Percentiles rank a stretch among this genome's conserved stretches.
phyloP scores from a whole-genome alignment of 2,113 vertebrate species.

The Irena cyanogastra region DNA sequence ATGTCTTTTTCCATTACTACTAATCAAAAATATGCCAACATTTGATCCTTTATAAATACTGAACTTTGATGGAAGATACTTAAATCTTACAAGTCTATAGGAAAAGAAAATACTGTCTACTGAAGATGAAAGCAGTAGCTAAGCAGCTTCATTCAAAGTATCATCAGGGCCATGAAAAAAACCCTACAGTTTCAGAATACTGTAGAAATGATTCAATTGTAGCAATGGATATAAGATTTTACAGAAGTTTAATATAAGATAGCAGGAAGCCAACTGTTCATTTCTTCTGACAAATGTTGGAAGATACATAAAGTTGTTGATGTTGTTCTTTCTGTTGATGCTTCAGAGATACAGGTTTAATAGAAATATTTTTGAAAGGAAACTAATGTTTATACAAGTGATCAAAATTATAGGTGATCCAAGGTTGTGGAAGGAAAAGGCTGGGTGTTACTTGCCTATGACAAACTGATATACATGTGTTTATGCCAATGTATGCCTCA shows the following conservation, averaged over 20 bases:
- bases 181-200: not conserved
- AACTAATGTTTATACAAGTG: not conserved
- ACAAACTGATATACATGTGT: not conserved
- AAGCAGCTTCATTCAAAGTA: not conserved
- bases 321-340: not conserved
- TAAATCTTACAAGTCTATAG: not conserved
- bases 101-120: not conserved
- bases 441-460: not conserved
- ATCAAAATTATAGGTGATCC: not conserved
- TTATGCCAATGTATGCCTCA: not conserved
- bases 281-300: not conserved
- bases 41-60: not conserved
- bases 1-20: not conserved
- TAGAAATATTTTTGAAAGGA: not conserved
- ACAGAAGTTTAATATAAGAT: not conserved
- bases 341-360: not conserved
- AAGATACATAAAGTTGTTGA: not conserved
- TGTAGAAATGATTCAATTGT: not conserved
- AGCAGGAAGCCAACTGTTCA: not conserved
- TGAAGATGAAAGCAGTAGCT: not conserved
- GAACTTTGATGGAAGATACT: not conserved
- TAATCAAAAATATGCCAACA: not conserved
- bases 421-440: not conserved
- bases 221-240: not conserved
- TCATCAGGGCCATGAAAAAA: not conserved